These are phyloP conservation scores for Aethes cnicana DNA, from an alignment of 2,888 invertebrate genomes.

Conservation along the genomic window DNA sequence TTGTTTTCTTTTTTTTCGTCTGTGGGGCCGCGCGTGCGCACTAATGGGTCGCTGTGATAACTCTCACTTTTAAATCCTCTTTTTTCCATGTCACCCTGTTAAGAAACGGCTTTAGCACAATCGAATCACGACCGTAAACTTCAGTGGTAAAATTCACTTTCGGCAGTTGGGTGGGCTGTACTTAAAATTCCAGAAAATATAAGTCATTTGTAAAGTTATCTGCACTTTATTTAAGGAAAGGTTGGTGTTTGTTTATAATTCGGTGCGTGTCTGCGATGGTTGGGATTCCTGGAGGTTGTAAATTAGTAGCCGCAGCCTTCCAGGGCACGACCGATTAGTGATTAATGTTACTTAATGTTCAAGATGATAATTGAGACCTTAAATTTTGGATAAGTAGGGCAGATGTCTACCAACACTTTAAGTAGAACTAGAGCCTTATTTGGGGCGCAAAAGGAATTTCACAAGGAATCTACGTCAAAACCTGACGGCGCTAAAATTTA, in stretches of 20 bases:
- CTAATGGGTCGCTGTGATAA: slow-evolving; percentile 80
- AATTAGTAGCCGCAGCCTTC: slow-evolving; percentile 44
- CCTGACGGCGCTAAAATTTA: too few species aligned
- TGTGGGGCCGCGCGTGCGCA: slow-evolving; percentile 76
- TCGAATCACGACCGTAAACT: slow-evolving; percentile 42
- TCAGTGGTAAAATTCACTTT: slow-evolving; percentile 38
- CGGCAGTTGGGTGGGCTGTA: slow-evolving; percentile 35
- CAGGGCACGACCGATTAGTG: slow-evolving; percentile 11
- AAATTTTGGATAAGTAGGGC: too few species aligned
- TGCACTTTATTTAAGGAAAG: slow-evolving; percentile 78
- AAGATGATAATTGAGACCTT: too few species aligned
- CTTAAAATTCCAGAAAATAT: slow-evolving; percentile 76
- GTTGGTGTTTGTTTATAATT: slow-evolving; percentile 63
- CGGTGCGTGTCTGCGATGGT: slow-evolving; percentile 40
- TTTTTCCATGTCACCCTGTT: slow-evolving; percentile 68
- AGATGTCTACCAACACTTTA: too few species aligned
- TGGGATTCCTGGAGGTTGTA: slow-evolving; percentile 53
- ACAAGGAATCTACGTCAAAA: too few species aligned
- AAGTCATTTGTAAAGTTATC: slow-evolving; percentile 81
- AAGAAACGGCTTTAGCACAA: slow-evolving; percentile 36
- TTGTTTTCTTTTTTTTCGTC: slow-evolving; percentile 54
- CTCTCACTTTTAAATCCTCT: slow-evolving; percentile 80
- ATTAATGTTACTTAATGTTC: too few species aligned
- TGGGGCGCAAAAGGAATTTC: too few species aligned
- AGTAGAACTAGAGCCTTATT: too few species aligned